Conservation (phyloP, 2,797 vertebrate species). For the Scarus forsteni region DNA sequence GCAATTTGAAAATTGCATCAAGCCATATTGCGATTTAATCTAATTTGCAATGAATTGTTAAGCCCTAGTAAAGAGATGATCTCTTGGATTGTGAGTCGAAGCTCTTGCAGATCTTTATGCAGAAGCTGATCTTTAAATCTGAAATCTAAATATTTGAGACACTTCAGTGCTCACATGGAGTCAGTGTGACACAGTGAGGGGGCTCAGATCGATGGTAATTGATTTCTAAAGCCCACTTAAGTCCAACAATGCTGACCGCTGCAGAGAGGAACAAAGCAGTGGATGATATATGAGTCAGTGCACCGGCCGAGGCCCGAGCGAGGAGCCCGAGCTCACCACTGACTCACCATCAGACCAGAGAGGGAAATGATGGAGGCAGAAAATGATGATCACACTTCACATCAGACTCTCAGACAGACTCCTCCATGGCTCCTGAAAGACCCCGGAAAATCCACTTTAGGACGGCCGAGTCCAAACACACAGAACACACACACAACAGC, state of each 20-base stretch:
- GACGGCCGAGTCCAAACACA: neutral
- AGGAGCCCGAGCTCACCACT: neutral
- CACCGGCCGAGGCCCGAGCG: neutral
- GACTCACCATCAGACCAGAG: neutral
- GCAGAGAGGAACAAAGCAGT: constrained; percentile 8
- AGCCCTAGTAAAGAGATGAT: too few relatives aligned
- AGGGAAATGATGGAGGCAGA: neutral
- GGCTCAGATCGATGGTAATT: constrained; percentile 5
- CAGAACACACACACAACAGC: too few relatives aligned
- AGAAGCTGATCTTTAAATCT: too few relatives aligned
- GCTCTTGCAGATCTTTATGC: too few relatives aligned
- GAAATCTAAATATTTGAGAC: too few relatives aligned
- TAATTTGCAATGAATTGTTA: too few relatives aligned
- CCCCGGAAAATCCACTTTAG: constrained; percentile 1
- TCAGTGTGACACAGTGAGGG: neutral
- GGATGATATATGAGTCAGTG: constrained; percentile 14
- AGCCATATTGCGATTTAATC: too few relatives aligned
- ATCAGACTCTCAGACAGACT: constrained; percentile 3
- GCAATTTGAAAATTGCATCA: too few relatives aligned
- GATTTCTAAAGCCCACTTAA: constrained; percentile 25
- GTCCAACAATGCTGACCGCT: constrained; percentile 12
- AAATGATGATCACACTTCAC: constrained; percentile 18
- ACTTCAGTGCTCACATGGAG: neutral
- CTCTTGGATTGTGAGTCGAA: too few relatives aligned
- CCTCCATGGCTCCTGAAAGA: constrained; percentile 1